Base-by-base conservation (phyloP, 2,888 invertebrate genomes). In the Doris montereyensis region DNA sequence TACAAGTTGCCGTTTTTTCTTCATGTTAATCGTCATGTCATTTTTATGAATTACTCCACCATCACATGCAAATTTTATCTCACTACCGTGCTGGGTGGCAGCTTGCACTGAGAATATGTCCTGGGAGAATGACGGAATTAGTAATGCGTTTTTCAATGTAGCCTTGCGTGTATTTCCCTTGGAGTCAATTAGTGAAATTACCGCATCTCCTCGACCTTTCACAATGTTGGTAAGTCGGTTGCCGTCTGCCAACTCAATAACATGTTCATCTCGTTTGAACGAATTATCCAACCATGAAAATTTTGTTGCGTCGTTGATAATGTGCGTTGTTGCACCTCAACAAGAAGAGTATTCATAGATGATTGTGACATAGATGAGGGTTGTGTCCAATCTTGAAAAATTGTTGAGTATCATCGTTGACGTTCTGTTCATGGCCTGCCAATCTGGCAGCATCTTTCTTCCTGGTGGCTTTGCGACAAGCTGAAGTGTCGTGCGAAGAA, bases 41-140 rank as follows among this genome's bases (percentile, higher is more conserved):
- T 52, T 60, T 60, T 58, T 8, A 58, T 58, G 13, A 5, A 62
- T 34, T n/a, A 77, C 67, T 57, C 81, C 79, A 65, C 26, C 30
- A 32, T 79, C 32, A 70, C 73, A 80, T 28, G 57, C 28, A 65
- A 84, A 82, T 17, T 52, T 68, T 2, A 84, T 70, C 1, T 24
- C 65, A 24, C 75, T 82, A 2, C 81, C 79, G 3, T 77, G 79
- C 17, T 77, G 68, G 24, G 79, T 78, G 30, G 81, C 83, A 30
- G 82, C 82, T 35, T 84, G 80, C 24, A 84, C 84, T 30, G 83
- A 84, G 58, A 84, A 84, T 52, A 83, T 83, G 68, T 81, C 68
- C 34, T 80, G 78, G 17, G 28, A 21, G 70, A 60, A 82, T 28
- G 81, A 62, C 17, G 82, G 82, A 0, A 82, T 73, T 72, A 24